phyloP scores from a whole-genome alignment of 2,888 invertebrate species.

The Chironomus riparius region DNA sequence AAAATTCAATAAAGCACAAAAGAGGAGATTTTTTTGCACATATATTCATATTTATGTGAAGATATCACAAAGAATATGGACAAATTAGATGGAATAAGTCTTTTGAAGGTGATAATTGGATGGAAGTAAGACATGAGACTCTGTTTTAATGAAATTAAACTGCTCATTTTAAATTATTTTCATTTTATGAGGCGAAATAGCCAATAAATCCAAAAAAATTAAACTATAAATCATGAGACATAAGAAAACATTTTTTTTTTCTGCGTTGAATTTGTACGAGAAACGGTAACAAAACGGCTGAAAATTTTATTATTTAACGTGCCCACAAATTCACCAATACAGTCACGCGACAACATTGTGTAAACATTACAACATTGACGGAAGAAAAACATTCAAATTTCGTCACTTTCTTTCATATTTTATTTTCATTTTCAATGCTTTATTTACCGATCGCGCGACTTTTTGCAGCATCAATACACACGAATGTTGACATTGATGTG shows the following conservation, averaged over 20 bases:
- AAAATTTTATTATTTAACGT: neutral
- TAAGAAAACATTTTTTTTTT: neutral
- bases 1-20: neutral
- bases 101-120: constrained; percentile 19
- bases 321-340: neutral
- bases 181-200: neutral
- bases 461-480: constrained; percentile 16
- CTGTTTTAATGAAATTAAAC: neutral
- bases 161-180: neutral
- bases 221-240: neutral
- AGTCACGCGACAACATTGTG: neutral
- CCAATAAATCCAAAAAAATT: neutral
- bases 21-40: neutral
- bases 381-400: neutral
- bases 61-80: no score
- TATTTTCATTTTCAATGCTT: neutral
- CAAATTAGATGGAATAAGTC: neutral
- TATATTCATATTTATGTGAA: neutral
- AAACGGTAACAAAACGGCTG: neutral
- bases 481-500: neutral
- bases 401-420: neutral
- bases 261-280: neutral
- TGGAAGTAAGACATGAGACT: neutral
- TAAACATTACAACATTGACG: neutral
- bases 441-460: constrained; percentile 22